Evolutionary conservation across 2,888 invertebrate species (phyloP), one percentile per base, ranked within the genome.

Genomic region (Ophonus ardosiacus): DNA sequence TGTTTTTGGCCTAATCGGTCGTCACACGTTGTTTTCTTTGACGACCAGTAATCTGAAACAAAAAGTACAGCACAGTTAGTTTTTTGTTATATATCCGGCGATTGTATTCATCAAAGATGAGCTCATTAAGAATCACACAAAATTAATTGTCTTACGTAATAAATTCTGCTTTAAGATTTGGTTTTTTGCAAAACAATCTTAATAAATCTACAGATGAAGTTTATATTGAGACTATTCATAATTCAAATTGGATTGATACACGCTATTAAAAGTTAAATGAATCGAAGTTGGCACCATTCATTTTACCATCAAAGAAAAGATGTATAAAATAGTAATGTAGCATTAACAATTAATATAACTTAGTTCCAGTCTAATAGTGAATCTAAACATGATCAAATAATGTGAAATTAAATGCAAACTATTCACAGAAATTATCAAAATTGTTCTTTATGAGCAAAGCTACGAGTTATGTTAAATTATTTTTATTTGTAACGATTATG

Each of bases 31-130:
- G 92, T 91, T 89, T 93, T 93, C 88, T 92, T 90, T 86, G 92
- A 89, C 17, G 92, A 92, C 92, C 93, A 93, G 86, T 93, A 93
- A 92, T 93, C 93, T 93, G 93, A 86, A 92, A 92, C 88, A 88
- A 88, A 89, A 88, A 87, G 87, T 90, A 89, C 88, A 88, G 31
- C 83, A 78, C 56, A 21, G 56, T 76, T 43, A 76, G 76, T 68
- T 68, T 68, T 74, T 38, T 38, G 40, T 13, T 10, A 68, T 4
- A 63, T 68, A 74, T 74, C 43, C 71, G 71, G 43, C 8, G 43
- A 74, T 74, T 74, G 43, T 74, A 31, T 68, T 17, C 17, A 59
- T 59, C 18, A 17, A 63, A 18, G 31, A 38, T 31, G 31, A 13
- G 31, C 31, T 68, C 31, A 68, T 68, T 68, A 51, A 31, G 31